Conservation (phyloP, 2,113 vertebrate genomes). For the Apeltes quadracus region DNA sequence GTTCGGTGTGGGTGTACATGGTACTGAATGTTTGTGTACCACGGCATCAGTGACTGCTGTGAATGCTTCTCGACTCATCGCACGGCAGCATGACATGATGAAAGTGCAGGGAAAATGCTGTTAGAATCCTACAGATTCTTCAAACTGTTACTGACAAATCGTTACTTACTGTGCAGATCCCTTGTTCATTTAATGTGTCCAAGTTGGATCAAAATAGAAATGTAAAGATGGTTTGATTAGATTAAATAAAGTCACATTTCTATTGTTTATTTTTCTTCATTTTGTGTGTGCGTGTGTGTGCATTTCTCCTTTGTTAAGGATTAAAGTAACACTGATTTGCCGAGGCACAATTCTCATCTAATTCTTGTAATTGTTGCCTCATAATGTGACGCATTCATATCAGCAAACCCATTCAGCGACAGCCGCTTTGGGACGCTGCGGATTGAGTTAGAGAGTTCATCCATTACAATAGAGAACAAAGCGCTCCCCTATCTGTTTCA, state of each 20-base stretch:
- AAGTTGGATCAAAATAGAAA: slow-evolving; percentile 3
- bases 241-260: neutral
- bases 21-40: slow-evolving; percentile 10
- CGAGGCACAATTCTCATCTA: slow-evolving; percentile 60
- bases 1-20: neutral
- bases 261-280: slow-evolving; percentile 11
- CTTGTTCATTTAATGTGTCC: neutral
- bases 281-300: slow-evolving; percentile 21
- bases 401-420: slow-evolving; percentile 45
- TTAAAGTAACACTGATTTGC: slow-evolving; percentile 45
- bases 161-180: slow-evolving; percentile 1
- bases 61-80: neutral
- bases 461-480: slow-evolving; percentile 67
- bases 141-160: slow-evolving; percentile 9
- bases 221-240: neutral
- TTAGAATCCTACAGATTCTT: neutral
- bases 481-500: slow-evolving; percentile 60
- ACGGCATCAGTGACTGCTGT: slow-evolving; percentile 6
- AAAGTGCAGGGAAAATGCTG: slow-evolving; percentile 11
- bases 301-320: slow-evolving; percentile 47
- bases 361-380: slow-evolving; percentile 77
- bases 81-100: neutral
- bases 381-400: slow-evolving; percentile 64
- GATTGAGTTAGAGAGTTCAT: slow-evolving; percentile 65
- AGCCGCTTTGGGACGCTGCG: slow-evolving; percentile 40